phyloP scores from a whole-genome alignment of 1,140 invertebrate genomes.

The Drosophila sucinea region DNA sequence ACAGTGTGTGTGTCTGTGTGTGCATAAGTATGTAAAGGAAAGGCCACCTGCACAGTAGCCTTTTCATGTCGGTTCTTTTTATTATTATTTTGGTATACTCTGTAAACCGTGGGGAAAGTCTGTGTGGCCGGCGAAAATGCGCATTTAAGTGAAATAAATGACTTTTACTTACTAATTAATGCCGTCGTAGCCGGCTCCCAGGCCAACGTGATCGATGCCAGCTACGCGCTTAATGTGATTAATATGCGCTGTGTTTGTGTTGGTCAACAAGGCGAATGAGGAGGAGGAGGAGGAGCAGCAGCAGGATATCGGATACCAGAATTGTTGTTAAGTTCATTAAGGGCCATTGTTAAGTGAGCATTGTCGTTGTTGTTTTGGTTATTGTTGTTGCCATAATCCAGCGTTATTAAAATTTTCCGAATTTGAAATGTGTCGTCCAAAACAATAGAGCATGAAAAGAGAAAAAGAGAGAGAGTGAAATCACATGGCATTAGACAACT shows the following conservation, averaged over 20 bases:
- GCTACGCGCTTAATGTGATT: constrained; percentile 95
- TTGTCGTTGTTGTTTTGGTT: constrained; percentile 42
- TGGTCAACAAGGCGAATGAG: constrained; percentile 37
- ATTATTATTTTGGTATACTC: not conserved
- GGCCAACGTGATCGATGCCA: constrained; percentile 94
- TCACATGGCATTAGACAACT: constrained; percentile 54
- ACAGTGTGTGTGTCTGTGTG: not conserved
- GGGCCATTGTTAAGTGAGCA: constrained; percentile 60
- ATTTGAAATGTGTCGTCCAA: constrained; percentile 66
- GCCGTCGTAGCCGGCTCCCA: constrained; percentile 94
- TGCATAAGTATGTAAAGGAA: not conserved
- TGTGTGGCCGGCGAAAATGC: constrained; percentile 50
- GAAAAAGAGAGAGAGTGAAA: constrained; percentile 25
- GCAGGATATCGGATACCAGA: constrained; percentile 53
- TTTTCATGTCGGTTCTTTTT: not conserved
- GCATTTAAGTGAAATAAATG: constrained; percentile 81
- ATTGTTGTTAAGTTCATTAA: constrained; percentile 69
- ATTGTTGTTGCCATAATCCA: constrained; percentile 58
- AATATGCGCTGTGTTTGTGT: constrained; percentile 90
- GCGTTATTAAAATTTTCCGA: constrained; percentile 73
- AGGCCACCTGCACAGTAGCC: constrained; percentile 47
- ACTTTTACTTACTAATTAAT: constrained; percentile 93
- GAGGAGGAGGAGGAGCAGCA: constrained; percentile 21
- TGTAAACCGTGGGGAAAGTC: constrained; percentile 7
- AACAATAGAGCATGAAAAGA: constrained; percentile 58